phyloP scores from a whole-genome alignment of 2,113 vertebrate species.

The Sminthopsis crassicaudata region DNA sequence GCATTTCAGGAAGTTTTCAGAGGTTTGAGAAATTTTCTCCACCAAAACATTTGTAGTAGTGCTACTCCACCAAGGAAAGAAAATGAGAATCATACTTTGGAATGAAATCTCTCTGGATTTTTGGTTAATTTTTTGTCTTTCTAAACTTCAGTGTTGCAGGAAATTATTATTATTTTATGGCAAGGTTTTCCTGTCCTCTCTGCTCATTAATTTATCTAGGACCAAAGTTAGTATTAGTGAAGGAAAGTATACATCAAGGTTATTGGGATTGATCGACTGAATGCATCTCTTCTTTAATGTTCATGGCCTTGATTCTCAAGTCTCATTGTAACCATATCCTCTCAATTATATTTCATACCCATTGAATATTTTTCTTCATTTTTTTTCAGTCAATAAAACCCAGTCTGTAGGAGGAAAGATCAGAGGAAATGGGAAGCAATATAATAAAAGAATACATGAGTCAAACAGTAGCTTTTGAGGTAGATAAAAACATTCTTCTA shows the following conservation, averaged over 20 bases:
- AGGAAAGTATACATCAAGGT: neutral
- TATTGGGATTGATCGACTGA: neutral
- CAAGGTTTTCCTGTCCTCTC: neutral
- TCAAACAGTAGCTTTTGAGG: neutral
- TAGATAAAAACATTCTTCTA: neutral
- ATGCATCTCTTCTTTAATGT: constrained; percentile 20
- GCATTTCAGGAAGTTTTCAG: neutral
- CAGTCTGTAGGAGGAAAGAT: neutral
- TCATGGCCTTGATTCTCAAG: neutral
- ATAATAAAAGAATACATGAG: neutral
- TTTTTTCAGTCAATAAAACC: neutral
- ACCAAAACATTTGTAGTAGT: neutral
- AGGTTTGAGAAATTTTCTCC: neutral
- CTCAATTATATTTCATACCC: neutral
- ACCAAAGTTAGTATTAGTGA: constrained; percentile 16
- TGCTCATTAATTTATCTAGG: neutral
- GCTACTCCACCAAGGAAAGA: neutral
- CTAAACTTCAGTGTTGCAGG: neutral
- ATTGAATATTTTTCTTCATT: neutral
- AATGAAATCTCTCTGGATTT: neutral
- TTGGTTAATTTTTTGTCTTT: neutral
- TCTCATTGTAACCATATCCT: neutral
- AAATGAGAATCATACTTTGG: neutral
- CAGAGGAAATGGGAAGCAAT: neutral
- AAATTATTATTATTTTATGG: neutral